Base-by-base conservation (phyloP, 2,888 invertebrate genomes). In the Trimorus sp. region DNA sequence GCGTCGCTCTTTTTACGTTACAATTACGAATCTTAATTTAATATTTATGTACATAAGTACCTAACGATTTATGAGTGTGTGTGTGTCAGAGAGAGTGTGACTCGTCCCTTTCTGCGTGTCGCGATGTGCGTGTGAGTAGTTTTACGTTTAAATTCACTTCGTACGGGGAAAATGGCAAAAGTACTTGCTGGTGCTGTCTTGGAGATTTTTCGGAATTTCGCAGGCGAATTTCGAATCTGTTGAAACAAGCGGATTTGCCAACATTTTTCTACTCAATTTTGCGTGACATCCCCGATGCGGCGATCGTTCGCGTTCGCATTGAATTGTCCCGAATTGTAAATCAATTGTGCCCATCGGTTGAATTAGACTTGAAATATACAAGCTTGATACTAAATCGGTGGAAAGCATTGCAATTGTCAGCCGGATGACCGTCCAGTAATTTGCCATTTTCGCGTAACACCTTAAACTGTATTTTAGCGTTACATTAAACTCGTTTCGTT, bases 61-160 rank as follows among this genome's bases (percentile, higher is more conserved):
- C 71, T 83, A 79, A 83, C 53, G 51, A 73, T 79, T 83, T 79
- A 76, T 62, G 49, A 36, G 49, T 68, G 58, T 68, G 15, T 68
- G 48, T 48, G 53, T 26, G 53, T 45, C 45, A 70, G 63, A 71
- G 60, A 15, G 51, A 36, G 53, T 53, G 65, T 65, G 48, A 66
- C 26, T 76, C 84, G 68, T 86, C 85, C 71, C 69, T 74, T 83
- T 78, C 73, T 79, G 71, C 69, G 69, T 85, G 74, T 84, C 49
- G 79, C 68, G 63, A 56, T 79, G 84, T 84, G 75, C 75, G 79
- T 82, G 82, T 79, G 68, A 77, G 78, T 80, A 79, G 63, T 65
- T 68, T 74, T 77, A 84, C 80, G 70, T 80, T 78, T 82, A 73
- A 84, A 84, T 84, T 85, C 83, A 87, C 60, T 83, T 83, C 69